phyloP scores from a whole-genome alignment of 2,797 vertebrate species.

The Denticeps clupeoides region DNA sequence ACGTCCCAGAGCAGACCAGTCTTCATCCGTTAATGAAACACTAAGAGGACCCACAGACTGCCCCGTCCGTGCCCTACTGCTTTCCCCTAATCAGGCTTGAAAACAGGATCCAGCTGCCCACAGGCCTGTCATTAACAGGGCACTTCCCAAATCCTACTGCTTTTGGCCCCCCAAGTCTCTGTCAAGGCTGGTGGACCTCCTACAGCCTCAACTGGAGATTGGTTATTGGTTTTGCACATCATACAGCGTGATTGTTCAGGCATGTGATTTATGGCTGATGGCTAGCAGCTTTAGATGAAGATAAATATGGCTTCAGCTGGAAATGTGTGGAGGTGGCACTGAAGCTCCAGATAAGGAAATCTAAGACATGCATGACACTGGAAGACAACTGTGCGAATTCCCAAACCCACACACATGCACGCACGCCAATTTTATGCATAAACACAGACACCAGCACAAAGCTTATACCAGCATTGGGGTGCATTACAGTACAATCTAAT shows the following conservation, averaged over 20 bases:
- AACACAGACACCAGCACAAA: slow-evolving; percentile 12
- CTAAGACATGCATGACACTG: slow-evolving; percentile 15
- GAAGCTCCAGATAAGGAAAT: slow-evolving; percentile 47
- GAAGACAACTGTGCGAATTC: slow-evolving; percentile 1
- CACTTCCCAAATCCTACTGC: slow-evolving; percentile 29
- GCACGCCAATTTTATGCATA: background rate
- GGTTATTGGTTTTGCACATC: slow-evolving; percentile 12
- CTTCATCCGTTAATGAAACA: slow-evolving; percentile 59
- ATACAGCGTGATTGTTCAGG: background rate
- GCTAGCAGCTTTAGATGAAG: slow-evolving; percentile 30
- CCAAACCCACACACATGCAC: slow-evolving; percentile 15
- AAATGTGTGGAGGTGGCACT: slow-evolving; percentile 9
- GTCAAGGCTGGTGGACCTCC: no score
- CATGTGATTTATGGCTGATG: slow-evolving; percentile 27
- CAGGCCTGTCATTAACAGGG: slow-evolving; percentile 46
- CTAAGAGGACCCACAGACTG: slow-evolving; percentile 50
- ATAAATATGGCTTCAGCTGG: slow-evolving; percentile 30
- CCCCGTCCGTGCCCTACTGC: slow-evolving; percentile 40
- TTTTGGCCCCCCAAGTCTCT: slow-evolving; percentile 11
- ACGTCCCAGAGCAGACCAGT: slow-evolving; percentile 42
- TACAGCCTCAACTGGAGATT: no score
- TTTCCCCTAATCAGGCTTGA: slow-evolving; percentile 41
- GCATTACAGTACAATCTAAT: slow-evolving; percentile 49
- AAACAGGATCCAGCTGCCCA: slow-evolving; percentile 64
- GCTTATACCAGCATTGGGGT: slow-evolving; percentile 61